These are phyloP conservation scores for Drosophila hamatofila DNA, from an alignment of 2,888 invertebrate species.

Conservation along the genomic window DNA sequence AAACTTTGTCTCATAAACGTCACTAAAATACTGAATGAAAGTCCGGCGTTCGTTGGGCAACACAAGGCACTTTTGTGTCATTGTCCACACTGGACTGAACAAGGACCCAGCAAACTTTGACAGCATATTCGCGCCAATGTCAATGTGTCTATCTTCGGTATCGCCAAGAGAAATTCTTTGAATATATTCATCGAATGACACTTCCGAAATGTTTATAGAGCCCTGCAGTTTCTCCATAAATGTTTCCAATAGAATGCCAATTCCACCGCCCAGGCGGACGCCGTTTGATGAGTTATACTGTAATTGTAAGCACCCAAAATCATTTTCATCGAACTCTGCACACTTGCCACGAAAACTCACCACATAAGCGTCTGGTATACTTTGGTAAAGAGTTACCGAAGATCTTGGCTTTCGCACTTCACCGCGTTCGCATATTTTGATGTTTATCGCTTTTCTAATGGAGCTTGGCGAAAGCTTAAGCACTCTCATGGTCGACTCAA, in stretches of 20 bases:
- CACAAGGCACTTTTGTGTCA: constrained; percentile 10
- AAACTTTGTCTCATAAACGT: background rate
- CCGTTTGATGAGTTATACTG: constrained; percentile 10
- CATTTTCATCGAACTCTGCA: background rate
- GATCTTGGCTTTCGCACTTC: background rate
- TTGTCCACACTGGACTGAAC: background rate
- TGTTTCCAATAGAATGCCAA: constrained; percentile 5
- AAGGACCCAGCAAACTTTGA: background rate
- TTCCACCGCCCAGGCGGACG: constrained; percentile 2
- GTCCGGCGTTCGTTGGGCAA: constrained; percentile 5
- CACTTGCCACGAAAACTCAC: constrained; percentile 6
- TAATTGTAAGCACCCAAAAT: background rate
- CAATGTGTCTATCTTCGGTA: background rate
- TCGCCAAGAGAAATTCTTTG: background rate
- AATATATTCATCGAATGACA: background rate
- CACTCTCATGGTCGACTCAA: background rate
- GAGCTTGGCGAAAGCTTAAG: background rate
- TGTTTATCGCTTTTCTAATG: background rate
- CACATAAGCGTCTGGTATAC: constrained; percentile 18
- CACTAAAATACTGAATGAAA: background rate
- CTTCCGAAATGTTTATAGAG: background rate
- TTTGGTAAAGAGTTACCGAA: background rate
- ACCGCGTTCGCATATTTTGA: background rate
- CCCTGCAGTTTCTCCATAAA: background rate
- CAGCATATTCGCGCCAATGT: background rate